Percentiles rank a stretch among this genome's conserved stretches.
phyloP scores from a whole-genome alignment of 1,140 invertebrate species.

The Lepidurus arcticus region DNA sequence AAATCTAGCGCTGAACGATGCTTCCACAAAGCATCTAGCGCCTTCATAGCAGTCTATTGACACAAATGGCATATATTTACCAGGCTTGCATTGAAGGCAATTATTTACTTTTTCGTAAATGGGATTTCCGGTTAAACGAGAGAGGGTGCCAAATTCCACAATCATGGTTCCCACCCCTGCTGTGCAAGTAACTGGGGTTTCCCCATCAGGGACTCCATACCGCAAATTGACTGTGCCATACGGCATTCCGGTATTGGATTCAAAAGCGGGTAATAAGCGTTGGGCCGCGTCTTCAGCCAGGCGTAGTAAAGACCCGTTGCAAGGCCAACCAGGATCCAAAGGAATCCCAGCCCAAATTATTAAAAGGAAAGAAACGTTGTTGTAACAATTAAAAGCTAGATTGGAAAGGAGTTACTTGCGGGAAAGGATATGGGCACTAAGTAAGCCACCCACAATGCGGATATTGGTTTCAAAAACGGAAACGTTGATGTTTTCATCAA shows the following conservation, averaged over 20 bases:
- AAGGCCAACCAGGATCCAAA: conserved; percentile 92
- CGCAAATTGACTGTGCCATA: conserved; percentile 94
- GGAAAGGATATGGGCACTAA: conserved; percentile 92
- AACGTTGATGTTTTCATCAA: conserved; percentile 59
- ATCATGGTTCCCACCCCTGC: conserved; percentile 97
- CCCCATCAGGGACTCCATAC: conserved; percentile 85
- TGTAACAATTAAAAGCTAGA: conserved; percentile 1
- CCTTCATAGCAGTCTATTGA: conserved; percentile 69
- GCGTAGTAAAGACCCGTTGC: conserved; percentile 84
- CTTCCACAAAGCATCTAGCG: conserved; percentile 80
- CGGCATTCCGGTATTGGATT: conserved; percentile 92
- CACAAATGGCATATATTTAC: conserved; percentile 23
- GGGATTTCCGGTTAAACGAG: conserved; percentile 88
- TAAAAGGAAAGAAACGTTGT: neutral
- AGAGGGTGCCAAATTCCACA: conserved; percentile 93
- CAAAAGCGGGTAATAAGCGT: conserved; percentile 80
- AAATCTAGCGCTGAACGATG: conserved; percentile 63
- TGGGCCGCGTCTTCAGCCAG: conserved; percentile 91
- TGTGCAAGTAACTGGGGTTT: conserved; percentile 95
- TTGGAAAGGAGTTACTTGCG: conserved; percentile 52
- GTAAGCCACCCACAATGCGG: conserved; percentile 53
- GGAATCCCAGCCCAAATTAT: conserved; percentile 64
- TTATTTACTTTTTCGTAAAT: conserved; percentile 81
- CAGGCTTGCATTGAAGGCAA: neutral
- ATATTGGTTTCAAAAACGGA: conserved; percentile 68